These are phyloP conservation scores for Dromococcyx pavoninus DNA, from an alignment of 2,797 vertebrate genomes.

Conservation along the genomic window DNA sequence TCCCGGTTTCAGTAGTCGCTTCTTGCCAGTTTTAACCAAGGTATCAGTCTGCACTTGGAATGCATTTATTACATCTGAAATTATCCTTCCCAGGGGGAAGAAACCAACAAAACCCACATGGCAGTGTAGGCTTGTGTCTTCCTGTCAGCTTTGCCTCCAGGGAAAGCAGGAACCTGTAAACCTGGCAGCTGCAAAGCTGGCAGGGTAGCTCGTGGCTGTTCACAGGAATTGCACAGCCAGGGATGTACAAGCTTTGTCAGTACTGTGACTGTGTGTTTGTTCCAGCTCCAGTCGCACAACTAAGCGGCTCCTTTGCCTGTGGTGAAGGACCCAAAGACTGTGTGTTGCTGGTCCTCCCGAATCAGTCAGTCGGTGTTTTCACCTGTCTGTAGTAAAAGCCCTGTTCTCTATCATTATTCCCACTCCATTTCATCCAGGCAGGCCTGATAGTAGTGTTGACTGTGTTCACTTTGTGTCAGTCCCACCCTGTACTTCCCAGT, in stretches of 20 bases:
- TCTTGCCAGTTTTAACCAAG: not conserved
- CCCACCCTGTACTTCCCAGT: not conserved
- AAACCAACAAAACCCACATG: not conserved
- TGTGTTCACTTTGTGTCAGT: not conserved
- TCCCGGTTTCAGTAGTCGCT: not conserved
- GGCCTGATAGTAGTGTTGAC: not conserved
- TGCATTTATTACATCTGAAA: slow-evolving; percentile 6
- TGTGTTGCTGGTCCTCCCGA: not conserved
- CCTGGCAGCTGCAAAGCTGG: not conserved
- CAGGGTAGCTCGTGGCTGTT: not conserved
- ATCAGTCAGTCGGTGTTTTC: not conserved
- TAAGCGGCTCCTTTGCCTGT: not conserved
- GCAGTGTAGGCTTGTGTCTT: not conserved
- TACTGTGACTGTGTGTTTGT: not conserved
- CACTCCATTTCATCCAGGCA: not conserved
- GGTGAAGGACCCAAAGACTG: not conserved
- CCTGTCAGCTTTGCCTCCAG: not conserved
- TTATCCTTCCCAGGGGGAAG: not conserved
- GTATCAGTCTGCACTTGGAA: not conserved
- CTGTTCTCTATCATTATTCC: not conserved
- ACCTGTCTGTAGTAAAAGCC: not conserved
- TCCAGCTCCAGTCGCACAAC: not conserved
- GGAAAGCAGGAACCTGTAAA: not conserved
- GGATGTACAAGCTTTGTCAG: not conserved
- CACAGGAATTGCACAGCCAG: not conserved